Evolutionary conservation across 2,888 invertebrate species (phyloP).

Genomic region (Drosophila mettleri): DNA sequence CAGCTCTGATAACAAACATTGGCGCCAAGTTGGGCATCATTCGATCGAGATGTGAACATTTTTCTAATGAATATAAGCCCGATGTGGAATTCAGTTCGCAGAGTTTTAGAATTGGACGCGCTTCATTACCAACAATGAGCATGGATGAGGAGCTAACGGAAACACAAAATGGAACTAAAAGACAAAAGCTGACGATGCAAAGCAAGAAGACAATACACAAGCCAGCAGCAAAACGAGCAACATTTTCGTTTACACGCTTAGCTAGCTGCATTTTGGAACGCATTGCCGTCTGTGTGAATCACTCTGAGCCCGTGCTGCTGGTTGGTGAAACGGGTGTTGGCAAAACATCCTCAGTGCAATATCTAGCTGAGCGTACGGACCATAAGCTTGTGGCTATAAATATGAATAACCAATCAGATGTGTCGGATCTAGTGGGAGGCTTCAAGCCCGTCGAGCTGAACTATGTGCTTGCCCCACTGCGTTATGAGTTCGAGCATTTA

Average conservation of each 20-base stretch:
- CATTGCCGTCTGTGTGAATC: constrained; percentile 92
- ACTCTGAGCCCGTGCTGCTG: constrained; percentile 95
- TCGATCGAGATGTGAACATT: constrained; percentile 92
- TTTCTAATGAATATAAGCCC: constrained; percentile 92
- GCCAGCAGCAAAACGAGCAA: constrained; percentile 83
- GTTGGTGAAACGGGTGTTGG: constrained; percentile 99
- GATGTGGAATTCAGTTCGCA: constrained; percentile 87
- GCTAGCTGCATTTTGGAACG: constrained; percentile 94
- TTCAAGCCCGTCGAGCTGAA: constrained; percentile 97
- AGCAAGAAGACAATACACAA: constrained; percentile 46
- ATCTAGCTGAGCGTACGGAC: constrained; percentile 92
- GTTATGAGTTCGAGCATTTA: constrained; percentile 92
- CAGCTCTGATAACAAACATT: constrained; percentile 90
- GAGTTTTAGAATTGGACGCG: constrained; percentile 90
- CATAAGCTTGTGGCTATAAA: constrained; percentile 97
- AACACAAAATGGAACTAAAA: constrained; percentile 61
- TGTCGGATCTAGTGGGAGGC: constrained; percentile 97
- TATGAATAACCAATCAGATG: constrained; percentile 99
- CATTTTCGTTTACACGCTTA: constrained; percentile 93
- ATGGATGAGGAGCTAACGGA: constrained; percentile 30
- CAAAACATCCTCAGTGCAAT: constrained; percentile 98
- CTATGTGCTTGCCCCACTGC: constrained; percentile 91
- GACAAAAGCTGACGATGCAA: constrained; percentile 72
- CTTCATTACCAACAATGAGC: constrained; percentile 85
- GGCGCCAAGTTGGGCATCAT: constrained; percentile 93